A percentile compares a stretch with the other conserved stretches of the same genome.
These are phyloP conservation scores for Sinodicranocentrus sp. DNA, from an alignment of 2,888 invertebrate species.

Conservation along the genomic window DNA sequence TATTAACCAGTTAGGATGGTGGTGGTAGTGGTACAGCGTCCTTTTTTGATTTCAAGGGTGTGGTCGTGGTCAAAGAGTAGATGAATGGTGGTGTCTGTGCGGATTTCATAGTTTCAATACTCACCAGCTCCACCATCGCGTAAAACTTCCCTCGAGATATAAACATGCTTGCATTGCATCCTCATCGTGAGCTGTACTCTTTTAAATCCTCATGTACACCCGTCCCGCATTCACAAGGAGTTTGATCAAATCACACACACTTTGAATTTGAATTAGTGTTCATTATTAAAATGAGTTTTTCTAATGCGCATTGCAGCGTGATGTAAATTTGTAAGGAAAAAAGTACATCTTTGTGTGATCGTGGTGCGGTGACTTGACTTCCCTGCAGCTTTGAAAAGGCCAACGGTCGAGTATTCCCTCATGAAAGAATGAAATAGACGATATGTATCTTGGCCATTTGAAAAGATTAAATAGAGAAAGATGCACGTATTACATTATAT, in stretches of 20 bases:
- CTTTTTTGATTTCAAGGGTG: slow-evolving; percentile 58
- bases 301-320: background rate
- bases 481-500: background rate
- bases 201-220: background rate
- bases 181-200: background rate
- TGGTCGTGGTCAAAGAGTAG: too few relatives aligned
- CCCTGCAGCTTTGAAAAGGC: too few relatives aligned
- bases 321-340: slow-evolving; percentile 6
- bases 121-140: too few relatives aligned
- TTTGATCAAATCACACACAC: slow-evolving; percentile 5
- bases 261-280: slow-evolving; percentile 25
- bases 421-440: background rate
- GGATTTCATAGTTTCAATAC: too few relatives aligned
- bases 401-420: background rate
- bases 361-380: too few relatives aligned
- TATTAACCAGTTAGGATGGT: background rate
- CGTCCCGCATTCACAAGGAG: background rate
- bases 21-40: slow-evolving; percentile 17
- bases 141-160: too few relatives aligned
- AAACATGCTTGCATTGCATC: too few relatives aligned
- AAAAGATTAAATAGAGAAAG: background rate
- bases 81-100: too few relatives aligned
- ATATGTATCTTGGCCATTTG: background rate
- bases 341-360: too few relatives aligned
- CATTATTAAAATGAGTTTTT: slow-evolving; percentile 16